phyloP scores from a whole-genome alignment of 1,140 invertebrate species.

The Heliconius hewitsoni region DNA sequence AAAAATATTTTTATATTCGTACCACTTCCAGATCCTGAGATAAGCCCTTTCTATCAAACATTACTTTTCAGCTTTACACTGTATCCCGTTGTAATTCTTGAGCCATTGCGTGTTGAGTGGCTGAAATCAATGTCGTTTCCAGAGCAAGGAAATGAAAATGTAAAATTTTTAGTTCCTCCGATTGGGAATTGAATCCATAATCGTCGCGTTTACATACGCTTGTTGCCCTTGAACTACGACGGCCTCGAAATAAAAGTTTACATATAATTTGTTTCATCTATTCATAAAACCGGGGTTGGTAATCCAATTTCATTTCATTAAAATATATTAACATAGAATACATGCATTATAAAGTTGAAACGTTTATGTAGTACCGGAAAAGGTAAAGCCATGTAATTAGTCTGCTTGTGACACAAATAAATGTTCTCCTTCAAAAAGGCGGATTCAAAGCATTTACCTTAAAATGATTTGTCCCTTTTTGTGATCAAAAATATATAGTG shows the following conservation, averaged over 20 bases:
- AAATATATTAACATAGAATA: neutral
- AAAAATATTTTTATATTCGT: too few species aligned
- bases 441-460: neutral
- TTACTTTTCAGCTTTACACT: too few species aligned
- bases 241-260: neutral
- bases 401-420: slow-evolving; percentile 8
- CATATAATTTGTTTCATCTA: neutral
- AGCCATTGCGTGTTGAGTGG: too few species aligned
- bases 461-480: slow-evolving; percentile 6
- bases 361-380: neutral
- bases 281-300: neutral
- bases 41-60: too few species aligned
- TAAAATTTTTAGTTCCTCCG: too few species aligned
- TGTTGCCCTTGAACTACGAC: too few species aligned
- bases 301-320: neutral
- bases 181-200: too few species aligned
- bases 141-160: too few species aligned
- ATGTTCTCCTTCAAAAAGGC: slow-evolving; percentile 7
- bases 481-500: neutral
- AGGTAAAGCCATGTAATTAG: neutral
- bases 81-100: too few species aligned
- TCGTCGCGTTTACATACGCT: too few species aligned
- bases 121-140: too few species aligned
- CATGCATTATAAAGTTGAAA: neutral
- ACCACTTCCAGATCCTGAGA: too few species aligned